Conservation (phyloP, 1,140 invertebrate species). For the Globodera ellingtonae region DNA sequence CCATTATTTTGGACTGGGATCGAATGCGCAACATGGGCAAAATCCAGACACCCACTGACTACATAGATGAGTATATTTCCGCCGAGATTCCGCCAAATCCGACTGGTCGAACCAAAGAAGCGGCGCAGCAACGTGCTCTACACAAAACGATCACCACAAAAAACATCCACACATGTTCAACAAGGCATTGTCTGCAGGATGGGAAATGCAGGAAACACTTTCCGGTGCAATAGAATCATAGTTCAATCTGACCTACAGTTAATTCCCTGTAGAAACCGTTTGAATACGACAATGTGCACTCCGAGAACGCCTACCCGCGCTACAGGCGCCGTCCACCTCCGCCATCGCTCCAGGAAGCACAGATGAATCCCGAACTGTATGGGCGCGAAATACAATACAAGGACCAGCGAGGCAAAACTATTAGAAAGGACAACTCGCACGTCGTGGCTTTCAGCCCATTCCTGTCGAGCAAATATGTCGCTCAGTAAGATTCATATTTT, state of each 20-base stretch:
- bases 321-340: background rate
- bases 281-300: background rate
- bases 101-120: background rate
- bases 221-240: too few relatives aligned
- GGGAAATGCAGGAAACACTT: background rate
- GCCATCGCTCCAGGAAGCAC: background rate
- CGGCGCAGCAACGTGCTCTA: background rate
- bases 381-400: background rate
- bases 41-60: background rate
- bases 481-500: background rate
- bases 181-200: background rate
- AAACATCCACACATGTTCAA: background rate
- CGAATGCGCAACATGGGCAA: background rate
- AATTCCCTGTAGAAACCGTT: background rate
- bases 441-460: background rate
- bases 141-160: background rate
- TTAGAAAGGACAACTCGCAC: background rate
- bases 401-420: background rate
- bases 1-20: background rate
- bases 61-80: background rate
- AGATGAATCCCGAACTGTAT: background rate
- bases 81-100: background rate
- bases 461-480: background rate
- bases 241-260: background rate
- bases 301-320: background rate